These are phyloP conservation scores for Pseudois nayaur DNA, from an alignment of 2,113 vertebrate genomes.

Conservation along the genomic window DNA sequence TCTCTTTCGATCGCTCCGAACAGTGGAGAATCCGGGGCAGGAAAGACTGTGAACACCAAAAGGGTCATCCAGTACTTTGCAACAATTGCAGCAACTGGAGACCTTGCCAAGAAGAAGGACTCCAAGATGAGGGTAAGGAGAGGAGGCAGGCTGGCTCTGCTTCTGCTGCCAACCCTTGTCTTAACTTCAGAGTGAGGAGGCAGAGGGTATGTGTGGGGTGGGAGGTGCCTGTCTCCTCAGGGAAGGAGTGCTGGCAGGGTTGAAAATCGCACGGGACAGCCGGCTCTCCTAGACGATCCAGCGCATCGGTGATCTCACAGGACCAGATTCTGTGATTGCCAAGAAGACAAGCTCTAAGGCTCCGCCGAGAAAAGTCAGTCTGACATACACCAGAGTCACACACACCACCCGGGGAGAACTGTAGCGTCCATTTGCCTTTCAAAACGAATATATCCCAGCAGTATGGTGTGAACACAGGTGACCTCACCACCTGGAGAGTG, in stretches of 20 bases:
- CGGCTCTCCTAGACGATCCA: neutral
- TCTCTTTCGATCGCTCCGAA: neutral
- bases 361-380: neutral
- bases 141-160: neutral
- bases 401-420: neutral
- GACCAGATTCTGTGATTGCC: neutral
- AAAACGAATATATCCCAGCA: neutral
- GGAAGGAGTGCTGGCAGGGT: neutral
- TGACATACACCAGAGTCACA: neutral
- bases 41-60: constrained; percentile 83
- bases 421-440: neutral
- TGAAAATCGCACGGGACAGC: neutral
- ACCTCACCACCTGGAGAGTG: neutral
- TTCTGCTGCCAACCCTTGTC: neutral
- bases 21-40: constrained; percentile 81
- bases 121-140: constrained; percentile 59
- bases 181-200: neutral
- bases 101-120: constrained; percentile 68
- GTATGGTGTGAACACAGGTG: neutral
- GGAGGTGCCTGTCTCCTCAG: neutral
- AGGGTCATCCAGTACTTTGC: constrained; percentile 81
- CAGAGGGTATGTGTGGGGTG: fast-evolving
- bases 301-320: fast-evolving
- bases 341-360: neutral
- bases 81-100: constrained; percentile 78